Conservation (phyloP, 1,140 invertebrate genomes). For the Arctopsyche grandis region DNA sequence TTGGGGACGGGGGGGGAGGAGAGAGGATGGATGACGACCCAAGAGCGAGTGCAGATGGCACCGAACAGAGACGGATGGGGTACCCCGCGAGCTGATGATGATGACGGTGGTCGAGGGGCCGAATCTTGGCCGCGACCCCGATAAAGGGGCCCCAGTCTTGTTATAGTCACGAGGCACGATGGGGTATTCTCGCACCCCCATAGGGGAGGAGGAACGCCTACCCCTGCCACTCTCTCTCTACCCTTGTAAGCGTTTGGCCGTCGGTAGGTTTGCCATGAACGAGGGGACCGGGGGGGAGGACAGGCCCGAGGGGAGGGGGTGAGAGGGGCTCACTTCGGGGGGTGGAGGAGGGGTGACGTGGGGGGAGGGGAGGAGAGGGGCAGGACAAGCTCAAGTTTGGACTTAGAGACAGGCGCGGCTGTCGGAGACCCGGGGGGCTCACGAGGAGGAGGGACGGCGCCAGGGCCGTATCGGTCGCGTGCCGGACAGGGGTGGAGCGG, state of each 20-base stretch:
- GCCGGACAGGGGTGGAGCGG: conserved; percentile 33
- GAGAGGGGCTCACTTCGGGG: no score
- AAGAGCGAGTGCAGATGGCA: conserved; percentile 28
- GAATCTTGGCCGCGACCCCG: conserved; percentile 16
- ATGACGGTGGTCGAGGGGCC: conserved; percentile 8
- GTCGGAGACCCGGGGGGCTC: conserved; percentile 20
- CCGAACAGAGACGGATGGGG: conserved; percentile 31
- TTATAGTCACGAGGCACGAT: conserved; percentile 12
- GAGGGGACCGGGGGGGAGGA: conserved; percentile 20
- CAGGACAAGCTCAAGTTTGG: conserved; percentile 53
- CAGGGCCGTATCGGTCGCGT: conserved; percentile 35
- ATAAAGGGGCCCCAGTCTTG: conserved; percentile 9
- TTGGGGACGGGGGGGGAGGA: not conserved
- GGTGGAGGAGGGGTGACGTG: conserved; percentile 9
- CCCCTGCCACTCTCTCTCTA: not conserved
- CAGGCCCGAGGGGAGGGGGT: conserved; percentile 24
- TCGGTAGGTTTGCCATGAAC: conserved; percentile 25
- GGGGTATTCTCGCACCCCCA: no score
- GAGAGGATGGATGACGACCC: not conserved
- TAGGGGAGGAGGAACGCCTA: not conserved
- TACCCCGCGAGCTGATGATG: not conserved
- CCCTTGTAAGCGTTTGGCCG: conserved; percentile 38
- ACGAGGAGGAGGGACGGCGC: not conserved
- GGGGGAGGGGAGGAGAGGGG: conserved; percentile 26
- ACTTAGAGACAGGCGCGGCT: conserved; percentile 42